A percentile compares a stretch with the other conserved stretches of the same genome.
These are phyloP conservation scores for Pseudolaguvia tuberculata DNA, from an alignment of 2,113 vertebrate species.

Conservation along the genomic window DNA sequence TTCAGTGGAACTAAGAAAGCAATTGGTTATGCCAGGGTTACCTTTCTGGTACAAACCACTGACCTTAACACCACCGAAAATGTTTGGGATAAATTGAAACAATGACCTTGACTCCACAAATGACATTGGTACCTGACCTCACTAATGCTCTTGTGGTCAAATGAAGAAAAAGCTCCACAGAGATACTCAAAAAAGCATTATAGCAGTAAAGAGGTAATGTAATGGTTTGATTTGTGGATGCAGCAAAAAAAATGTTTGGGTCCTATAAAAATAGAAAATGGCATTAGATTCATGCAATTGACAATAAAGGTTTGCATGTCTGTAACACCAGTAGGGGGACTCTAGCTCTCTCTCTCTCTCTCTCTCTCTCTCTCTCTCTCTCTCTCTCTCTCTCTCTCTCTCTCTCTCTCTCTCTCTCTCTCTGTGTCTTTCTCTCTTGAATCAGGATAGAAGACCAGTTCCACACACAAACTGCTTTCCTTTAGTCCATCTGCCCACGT, in stretches of 20 bases:
- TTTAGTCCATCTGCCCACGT: constrained; percentile 55
- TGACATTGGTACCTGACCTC: not conserved
- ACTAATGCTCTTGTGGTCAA: not conserved
- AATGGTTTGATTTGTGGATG: not conserved
- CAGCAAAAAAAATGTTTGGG: not conserved
- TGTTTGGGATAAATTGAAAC: not conserved
- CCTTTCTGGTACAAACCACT: not conserved
- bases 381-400: constrained; percentile 4
- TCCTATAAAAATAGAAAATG: not conserved
- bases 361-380: constrained; percentile 12
- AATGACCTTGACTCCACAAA: not conserved
- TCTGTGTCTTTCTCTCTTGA: constrained; percentile 13
- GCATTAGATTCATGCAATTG: not conserved
- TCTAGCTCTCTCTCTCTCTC: constrained; percentile 5
- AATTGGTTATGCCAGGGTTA: not conserved
- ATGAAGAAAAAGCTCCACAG: not conserved
- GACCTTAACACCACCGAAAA: not conserved
- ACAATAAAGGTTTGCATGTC: not conserved
- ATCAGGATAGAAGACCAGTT: not conserved
- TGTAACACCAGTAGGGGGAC: constrained; percentile 37
- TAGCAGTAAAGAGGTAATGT: not conserved
- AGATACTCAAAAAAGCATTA: not conserved
- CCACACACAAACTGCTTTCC: constrained; percentile 43
- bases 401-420: not conserved
- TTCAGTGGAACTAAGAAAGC: not conserved